A percentile compares a stretch with the other conserved stretches of the same genome.
These are phyloP conservation scores for Leuciscus waleckii DNA, from an alignment of 2,797 vertebrate genomes.

Conservation along the genomic window DNA sequence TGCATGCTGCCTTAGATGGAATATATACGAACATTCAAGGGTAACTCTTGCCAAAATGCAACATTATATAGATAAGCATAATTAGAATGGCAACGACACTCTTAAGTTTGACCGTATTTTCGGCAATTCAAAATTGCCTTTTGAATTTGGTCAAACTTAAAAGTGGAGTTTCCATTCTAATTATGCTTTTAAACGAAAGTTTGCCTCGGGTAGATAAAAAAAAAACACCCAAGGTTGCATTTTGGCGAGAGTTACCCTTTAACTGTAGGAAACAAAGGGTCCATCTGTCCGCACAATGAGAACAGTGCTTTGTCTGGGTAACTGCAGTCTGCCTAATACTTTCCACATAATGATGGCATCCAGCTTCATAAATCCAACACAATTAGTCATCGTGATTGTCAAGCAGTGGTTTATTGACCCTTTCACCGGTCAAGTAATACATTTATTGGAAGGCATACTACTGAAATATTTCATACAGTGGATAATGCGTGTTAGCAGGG, in stretches of 20 bases:
- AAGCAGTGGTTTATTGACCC: background rate
- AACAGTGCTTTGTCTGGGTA: conserved; percentile 30
- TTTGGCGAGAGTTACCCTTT: too few species aligned
- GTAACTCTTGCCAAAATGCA: too few species aligned
- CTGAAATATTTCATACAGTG: conserved; percentile 41
- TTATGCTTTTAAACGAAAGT: too few species aligned
- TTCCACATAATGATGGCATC: conserved; percentile 16
- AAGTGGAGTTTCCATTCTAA: too few species aligned
- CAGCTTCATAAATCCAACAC: conserved; percentile 34
- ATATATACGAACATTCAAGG: conserved; percentile 29
- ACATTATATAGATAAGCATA: too few species aligned
- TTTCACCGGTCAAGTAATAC: conserved; percentile 10
- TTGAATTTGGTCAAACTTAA: too few species aligned
- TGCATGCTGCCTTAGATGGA: conserved; percentile 10
- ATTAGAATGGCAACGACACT: too few species aligned
- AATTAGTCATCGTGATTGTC: background rate
- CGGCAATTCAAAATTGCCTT: too few species aligned
- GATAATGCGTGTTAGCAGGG: background rate
- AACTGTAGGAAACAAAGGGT: conserved; percentile 55
- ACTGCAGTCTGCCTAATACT: conserved; percentile 13
- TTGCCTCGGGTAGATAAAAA: too few species aligned
- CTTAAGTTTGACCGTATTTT: too few species aligned
- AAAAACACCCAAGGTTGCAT: too few species aligned
- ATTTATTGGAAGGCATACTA: background rate
- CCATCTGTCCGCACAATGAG: conserved; percentile 54